These are phyloP conservation scores for Ennomos erosarius DNA, from an alignment of 2,888 invertebrate genomes.

Conservation along the genomic window DNA sequence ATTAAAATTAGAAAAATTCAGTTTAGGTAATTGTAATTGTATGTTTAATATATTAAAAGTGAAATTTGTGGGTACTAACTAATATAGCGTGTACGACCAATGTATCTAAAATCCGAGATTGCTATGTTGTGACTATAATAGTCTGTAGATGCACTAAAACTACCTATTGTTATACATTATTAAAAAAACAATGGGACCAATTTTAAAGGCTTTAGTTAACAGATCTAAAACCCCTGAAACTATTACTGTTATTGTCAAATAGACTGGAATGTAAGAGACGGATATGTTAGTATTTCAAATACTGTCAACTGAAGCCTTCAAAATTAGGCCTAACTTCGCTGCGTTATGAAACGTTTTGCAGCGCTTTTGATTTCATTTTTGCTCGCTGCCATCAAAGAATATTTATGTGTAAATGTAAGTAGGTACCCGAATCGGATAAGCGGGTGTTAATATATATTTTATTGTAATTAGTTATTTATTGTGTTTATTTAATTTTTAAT, in stretches of 20 bases:
- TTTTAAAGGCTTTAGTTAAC: too few species aligned
- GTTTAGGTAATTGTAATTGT: slow-evolving; percentile 51
- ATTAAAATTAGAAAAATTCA: slow-evolving; percentile 42
- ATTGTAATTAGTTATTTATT: slow-evolving; percentile 20
- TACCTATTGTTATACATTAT: slow-evolving; percentile 49
- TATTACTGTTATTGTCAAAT: too few species aligned
- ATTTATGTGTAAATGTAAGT: slow-evolving; percentile 17
- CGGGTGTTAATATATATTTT: slow-evolving; percentile 20
- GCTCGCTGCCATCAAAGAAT: slow-evolving; percentile 20
- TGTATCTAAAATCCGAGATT: slow-evolving; percentile 51
- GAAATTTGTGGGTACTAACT: slow-evolving; percentile 72
- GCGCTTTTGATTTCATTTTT: slow-evolving; percentile 40
- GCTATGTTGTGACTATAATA: slow-evolving; percentile 50
- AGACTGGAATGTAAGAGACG: too few species aligned
- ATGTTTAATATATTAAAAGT: slow-evolving; percentile 47
- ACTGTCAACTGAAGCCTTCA: too few species aligned
- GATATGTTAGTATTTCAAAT: too few species aligned
- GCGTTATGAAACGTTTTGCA: slow-evolving; percentile 41
- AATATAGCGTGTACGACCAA: slow-evolving; percentile 73
- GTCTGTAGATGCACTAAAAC: slow-evolving; percentile 57
- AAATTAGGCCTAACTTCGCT: too few species aligned
- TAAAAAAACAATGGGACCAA: slow-evolving; percentile 44
- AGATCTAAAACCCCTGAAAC: too few species aligned
- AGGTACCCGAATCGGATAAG: slow-evolving; percentile 16
- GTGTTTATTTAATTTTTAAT: slow-evolving; percentile 13